Conservation (phyloP, 2,113 vertebrate genomes). For the Picathartes gymnocephalus region DNA sequence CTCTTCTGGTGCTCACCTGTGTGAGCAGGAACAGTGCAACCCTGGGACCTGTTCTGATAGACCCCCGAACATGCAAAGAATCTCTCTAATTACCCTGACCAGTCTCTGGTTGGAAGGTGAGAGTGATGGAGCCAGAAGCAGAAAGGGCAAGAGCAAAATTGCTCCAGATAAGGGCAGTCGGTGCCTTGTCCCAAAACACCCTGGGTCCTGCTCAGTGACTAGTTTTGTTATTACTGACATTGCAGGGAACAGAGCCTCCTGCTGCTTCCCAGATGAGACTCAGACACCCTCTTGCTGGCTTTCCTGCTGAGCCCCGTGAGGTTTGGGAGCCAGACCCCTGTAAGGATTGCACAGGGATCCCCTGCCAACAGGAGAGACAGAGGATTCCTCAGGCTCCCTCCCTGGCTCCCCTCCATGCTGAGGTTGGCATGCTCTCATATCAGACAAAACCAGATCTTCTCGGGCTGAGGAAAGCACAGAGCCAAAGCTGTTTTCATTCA, state of each 20-base stretch:
- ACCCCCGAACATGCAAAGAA: background rate
- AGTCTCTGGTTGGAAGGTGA: background rate
- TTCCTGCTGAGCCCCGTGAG: background rate
- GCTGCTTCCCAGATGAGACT: background rate
- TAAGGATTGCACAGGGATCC: background rate
- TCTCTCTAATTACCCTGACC: background rate
- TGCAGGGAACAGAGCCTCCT: background rate
- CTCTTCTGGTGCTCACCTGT: background rate
- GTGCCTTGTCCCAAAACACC: background rate
- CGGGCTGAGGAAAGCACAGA: background rate
- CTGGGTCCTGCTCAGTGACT: background rate
- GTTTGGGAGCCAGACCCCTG: background rate
- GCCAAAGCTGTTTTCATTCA: background rate
- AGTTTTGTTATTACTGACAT: background rate
- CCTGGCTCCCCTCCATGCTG: background rate
- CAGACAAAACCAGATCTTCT: background rate
- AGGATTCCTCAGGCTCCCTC: background rate
- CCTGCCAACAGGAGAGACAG: background rate
- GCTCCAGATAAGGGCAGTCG: background rate
- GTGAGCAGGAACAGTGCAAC: background rate
- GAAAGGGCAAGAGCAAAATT: background rate
- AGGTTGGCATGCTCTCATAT: background rate
- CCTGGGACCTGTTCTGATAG: background rate
- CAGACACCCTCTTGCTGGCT: background rate
- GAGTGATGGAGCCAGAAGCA: background rate